phyloP scores from a whole-genome alignment of 2,888 invertebrate species.

The Lasioglossum malachurum region DNA sequence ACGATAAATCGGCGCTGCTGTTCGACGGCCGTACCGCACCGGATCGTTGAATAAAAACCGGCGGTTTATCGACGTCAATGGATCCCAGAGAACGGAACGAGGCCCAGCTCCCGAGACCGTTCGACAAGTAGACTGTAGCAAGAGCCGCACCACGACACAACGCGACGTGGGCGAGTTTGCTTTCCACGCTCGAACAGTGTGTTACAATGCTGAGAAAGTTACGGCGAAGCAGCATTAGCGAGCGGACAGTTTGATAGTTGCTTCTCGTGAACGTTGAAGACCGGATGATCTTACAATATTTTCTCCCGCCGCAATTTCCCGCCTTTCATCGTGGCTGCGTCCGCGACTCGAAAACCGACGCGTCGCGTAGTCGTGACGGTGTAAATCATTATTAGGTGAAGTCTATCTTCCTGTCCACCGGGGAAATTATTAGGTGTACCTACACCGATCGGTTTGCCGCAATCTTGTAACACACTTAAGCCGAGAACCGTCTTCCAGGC shows the following conservation, averaged over 20 bases:
- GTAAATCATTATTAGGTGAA: not conserved
- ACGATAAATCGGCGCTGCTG: constrained; percentile 63
- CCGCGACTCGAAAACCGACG: not conserved
- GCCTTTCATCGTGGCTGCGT: not conserved
- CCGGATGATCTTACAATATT: constrained; percentile 11
- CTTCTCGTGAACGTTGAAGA: not conserved
- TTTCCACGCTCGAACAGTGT: constrained; percentile 18
- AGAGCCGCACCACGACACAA: constrained; percentile 37
- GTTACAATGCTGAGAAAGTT: constrained; percentile 54
- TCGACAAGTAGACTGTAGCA: constrained; percentile 63
- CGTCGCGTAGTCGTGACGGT: not conserved
- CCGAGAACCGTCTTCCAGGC: not conserved
- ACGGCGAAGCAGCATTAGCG: constrained; percentile 13
- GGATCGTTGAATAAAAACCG: constrained; percentile 38
- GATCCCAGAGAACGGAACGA: constrained; percentile 35
- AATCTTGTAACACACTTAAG: not conserved
- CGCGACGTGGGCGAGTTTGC: constrained; percentile 48
- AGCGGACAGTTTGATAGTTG: constrained; percentile 15
- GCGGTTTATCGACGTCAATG: constrained; percentile 53
- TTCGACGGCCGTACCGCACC: constrained; percentile 14
- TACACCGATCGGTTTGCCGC: not conserved
- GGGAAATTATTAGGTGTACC: not conserved
- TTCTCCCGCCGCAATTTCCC: constrained; percentile 19
- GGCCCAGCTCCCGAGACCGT: not conserved
- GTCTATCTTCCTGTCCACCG: not conserved